Evolutionary conservation across 2,113 vertebrate genomes (phyloP).

Genomic region (Columba livia): DNA sequence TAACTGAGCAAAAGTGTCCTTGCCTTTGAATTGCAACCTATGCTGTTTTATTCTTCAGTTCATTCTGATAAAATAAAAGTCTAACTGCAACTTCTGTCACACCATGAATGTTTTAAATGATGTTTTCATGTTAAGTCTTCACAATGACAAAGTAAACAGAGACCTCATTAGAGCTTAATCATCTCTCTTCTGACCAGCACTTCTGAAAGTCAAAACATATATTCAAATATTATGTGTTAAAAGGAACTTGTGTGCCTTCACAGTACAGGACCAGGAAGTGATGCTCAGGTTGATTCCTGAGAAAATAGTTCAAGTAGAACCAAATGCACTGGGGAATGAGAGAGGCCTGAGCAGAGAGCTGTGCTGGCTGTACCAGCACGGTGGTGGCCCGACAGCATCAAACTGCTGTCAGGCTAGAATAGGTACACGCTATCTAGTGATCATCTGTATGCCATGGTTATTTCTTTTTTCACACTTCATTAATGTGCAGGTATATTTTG

Average conservation of each 20-base stretch:
- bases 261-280: background rate
- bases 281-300: background rate
- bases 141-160: background rate
- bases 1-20: background rate
- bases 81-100: background rate
- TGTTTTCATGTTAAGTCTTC: background rate
- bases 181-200: background rate
- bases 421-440: too few species aligned
- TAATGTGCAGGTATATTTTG: background rate
- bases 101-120: background rate
- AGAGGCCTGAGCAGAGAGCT: background rate
- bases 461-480: background rate
- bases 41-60: background rate
- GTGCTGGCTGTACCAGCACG: background rate
- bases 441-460: too few species aligned
- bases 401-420: too few species aligned
- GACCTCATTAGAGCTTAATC: background rate
- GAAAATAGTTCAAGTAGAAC: background rate
- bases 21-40: background rate
- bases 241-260: background rate
- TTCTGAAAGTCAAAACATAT: background rate
- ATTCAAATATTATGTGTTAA: background rate
- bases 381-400: background rate
- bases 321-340: background rate
- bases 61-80: background rate